Evolutionary conservation across 2,888 invertebrate species (phyloP).

Genomic region (Campaea margaritaria): DNA sequence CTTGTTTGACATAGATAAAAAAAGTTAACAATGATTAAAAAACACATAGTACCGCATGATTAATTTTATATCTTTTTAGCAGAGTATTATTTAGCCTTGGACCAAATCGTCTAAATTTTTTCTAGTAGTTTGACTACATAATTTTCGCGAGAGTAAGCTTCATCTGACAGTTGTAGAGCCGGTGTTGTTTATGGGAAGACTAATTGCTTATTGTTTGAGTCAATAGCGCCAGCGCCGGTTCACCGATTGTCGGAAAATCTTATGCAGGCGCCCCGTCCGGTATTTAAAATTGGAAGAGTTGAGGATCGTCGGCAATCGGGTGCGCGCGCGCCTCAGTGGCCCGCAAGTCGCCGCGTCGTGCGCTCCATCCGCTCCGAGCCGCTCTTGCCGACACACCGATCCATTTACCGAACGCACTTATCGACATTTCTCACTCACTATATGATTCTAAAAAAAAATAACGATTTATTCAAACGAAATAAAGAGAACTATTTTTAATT

Average conservation of each 20-base stretch:
- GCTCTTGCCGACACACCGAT: constrained; percentile 65
- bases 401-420: constrained; percentile 65
- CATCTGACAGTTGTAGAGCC: constrained; percentile 23
- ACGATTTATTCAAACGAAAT: constrained; percentile 56
- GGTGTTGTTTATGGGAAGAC: constrained; percentile 26
- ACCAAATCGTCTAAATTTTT: constrained; percentile 7
- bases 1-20: constrained; percentile 9
- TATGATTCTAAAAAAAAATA: constrained; percentile 47
- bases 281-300: constrained; percentile 78
- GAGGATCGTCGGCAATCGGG: constrained; percentile 59
- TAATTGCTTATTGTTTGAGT: constrained; percentile 23
- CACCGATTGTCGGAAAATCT: constrained; percentile 63
- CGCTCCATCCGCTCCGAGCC: constrained; percentile 72
- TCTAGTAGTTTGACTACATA: constrained; percentile 20
- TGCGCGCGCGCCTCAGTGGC: constrained; percentile 78
- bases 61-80: constrained; percentile 5
- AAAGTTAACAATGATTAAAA: constrained; percentile 5
- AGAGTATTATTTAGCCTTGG: constrained; percentile 8
- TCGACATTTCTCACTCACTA: constrained; percentile 43
- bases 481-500: constrained; percentile 54
- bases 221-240: constrained; percentile 25
- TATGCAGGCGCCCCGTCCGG: constrained; percentile 60
- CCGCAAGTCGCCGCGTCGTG: constrained; percentile 77
- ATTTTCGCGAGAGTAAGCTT: constrained; percentile 25
- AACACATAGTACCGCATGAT: constrained; percentile 4